phyloP scores from a whole-genome alignment of 2,113 vertebrate genomes.

The Dipodomys stephensi region DNA sequence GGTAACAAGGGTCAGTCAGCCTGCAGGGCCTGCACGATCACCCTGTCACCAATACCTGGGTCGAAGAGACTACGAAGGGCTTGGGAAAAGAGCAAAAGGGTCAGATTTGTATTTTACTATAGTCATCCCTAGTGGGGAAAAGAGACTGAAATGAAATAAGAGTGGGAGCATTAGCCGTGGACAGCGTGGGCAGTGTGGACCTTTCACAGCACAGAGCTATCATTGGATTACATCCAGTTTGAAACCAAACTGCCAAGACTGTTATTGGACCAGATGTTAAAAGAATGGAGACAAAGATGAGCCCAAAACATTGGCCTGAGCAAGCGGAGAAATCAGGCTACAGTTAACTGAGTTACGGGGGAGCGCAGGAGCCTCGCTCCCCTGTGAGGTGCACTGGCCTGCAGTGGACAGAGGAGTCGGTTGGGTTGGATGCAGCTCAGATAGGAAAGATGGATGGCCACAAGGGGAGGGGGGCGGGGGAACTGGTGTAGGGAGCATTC shows the following conservation, averaged over 20 bases:
- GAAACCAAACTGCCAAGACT: background rate
- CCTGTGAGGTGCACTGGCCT: background rate
- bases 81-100: too few relatives aligned
- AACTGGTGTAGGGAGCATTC: background rate
- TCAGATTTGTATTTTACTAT: background rate
- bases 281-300: background rate
- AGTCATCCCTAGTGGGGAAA: background rate
- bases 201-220: too few relatives aligned
- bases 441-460: background rate
- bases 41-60: too few relatives aligned
- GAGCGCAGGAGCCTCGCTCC: background rate
- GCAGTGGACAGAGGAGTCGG: too few relatives aligned
- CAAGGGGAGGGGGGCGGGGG: fast-evolving
- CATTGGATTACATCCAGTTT: too few relatives aligned
- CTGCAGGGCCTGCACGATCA: background rate
- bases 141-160: background rate
- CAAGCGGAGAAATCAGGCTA: background rate
- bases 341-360: too few relatives aligned
- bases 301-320: background rate
- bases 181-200: too few relatives aligned
- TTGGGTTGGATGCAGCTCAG: too few relatives aligned
- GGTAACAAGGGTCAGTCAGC: background rate
- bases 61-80: too few relatives aligned
- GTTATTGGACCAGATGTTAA: background rate
- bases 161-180: too few relatives aligned